Conservation (phyloP, 2,888 invertebrate genomes). For the Chelonus formosanus region DNA sequence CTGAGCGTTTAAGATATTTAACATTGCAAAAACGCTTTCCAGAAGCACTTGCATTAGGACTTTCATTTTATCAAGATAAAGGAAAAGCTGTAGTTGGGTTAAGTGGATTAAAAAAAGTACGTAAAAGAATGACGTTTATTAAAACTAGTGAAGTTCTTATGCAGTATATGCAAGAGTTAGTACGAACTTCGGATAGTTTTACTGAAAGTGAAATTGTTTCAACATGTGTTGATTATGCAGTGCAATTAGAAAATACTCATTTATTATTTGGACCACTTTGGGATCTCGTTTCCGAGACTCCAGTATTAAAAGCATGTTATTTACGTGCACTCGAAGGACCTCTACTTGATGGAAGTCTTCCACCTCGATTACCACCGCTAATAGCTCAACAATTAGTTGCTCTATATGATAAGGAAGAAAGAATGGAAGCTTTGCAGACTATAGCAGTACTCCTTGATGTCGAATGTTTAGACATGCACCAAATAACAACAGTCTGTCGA, state of each 20-base stretch:
- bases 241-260: conserved; percentile 63
- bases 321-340: conserved; percentile 75
- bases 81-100: conserved; percentile 72
- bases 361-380: conserved; percentile 68
- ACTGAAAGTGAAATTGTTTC: conserved; percentile 54
- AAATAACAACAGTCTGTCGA: conserved; percentile 72
- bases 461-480: conserved; percentile 73
- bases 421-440: conserved; percentile 74
- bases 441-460: conserved; percentile 74
- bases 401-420: conserved; percentile 72
- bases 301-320: conserved; percentile 72
- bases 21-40: conserved; percentile 68
- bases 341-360: conserved; percentile 68
- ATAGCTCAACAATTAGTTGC: conserved; percentile 74
- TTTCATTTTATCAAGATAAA: conserved; percentile 72
- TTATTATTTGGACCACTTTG: conserved; percentile 67
- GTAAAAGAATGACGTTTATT: conserved; percentile 64
- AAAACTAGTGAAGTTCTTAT: conserved; percentile 62
- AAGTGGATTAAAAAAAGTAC: conserved; percentile 65
- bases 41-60: conserved; percentile 70
- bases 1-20: conserved; percentile 73
- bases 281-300: conserved; percentile 69
- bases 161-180: conserved; percentile 61
- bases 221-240: conserved; percentile 60
- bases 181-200: conserved; percentile 43